Evolutionary conservation across 2,113 vertebrate genomes (phyloP).

Genomic region (Gallinago jamesoni): DNA sequence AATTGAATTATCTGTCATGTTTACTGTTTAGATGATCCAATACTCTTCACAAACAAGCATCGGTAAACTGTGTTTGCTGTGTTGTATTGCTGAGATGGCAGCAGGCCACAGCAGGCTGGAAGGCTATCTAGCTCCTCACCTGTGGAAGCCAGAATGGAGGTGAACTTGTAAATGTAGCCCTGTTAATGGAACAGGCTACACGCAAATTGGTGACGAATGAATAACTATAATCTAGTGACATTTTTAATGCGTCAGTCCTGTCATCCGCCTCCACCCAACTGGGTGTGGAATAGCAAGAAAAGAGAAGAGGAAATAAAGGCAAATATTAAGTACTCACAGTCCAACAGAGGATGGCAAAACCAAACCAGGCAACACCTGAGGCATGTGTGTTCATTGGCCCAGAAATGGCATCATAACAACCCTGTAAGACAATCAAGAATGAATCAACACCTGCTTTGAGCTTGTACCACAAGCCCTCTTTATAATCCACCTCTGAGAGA

Average conservation of each 20-base stretch:
- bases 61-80: neutral
- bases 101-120: neutral
- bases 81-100: neutral
- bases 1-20: neutral
- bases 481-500: neutral
- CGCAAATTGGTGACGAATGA: neutral
- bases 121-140: neutral
- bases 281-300: neutral
- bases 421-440: constrained; percentile 49
- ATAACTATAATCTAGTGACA: neutral
- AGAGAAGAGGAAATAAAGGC: neutral
- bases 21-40: neutral
- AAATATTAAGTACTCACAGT: constrained; percentile 74
- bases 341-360: constrained; percentile 86
- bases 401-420: constrained; percentile 77
- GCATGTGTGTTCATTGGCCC: constrained; percentile 76
- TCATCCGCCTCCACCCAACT: neutral
- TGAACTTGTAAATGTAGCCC: neutral
- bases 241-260: neutral
- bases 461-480: neutral
- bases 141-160: neutral
- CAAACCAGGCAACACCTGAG: constrained; percentile 85
- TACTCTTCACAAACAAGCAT: neutral
- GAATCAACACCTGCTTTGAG: neutral
- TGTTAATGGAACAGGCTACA: neutral